A percentile compares a stretch with the other conserved stretches of the same genome.
Evolutionary conservation across 1,140 invertebrate species (phyloP).

Genomic region (Megathymus violae): DNA sequence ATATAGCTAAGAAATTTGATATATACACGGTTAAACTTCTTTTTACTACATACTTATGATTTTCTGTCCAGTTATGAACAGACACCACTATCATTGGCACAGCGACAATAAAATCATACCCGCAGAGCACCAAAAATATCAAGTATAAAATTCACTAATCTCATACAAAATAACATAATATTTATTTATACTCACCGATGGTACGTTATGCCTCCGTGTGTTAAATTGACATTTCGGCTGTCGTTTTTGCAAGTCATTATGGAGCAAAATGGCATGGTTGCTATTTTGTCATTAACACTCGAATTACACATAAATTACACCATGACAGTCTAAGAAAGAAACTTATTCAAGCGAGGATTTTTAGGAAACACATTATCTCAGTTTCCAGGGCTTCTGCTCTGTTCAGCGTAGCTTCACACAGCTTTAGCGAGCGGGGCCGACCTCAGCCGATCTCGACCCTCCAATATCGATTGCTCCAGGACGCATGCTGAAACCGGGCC

Average conservation of each 20-base stretch:
- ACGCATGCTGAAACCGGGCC: neutral
- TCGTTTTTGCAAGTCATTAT: constrained; percentile 16
- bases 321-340: neutral
- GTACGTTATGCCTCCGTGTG: constrained; percentile 2
- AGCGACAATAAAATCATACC: neutral
- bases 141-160: no score
- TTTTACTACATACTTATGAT: no score
- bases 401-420: neutral
- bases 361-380: neutral
- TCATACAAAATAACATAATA: no score
- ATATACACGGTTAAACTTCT: no score
- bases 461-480: neutral
- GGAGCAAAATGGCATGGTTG: constrained; percentile 11
- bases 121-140: no score
- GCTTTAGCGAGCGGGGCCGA: neutral
- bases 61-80: no score
- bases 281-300: neutral
- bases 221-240: constrained; percentile 12
- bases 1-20: no score
- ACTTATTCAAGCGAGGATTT: neutral
- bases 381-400: neutral
- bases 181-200: constrained; percentile 10
- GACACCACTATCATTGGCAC: no score
- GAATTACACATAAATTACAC: neutral
- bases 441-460: neutral